phyloP scores from a whole-genome alignment of 2,797 vertebrate genomes.

The Hemitrygon akajei region DNA sequence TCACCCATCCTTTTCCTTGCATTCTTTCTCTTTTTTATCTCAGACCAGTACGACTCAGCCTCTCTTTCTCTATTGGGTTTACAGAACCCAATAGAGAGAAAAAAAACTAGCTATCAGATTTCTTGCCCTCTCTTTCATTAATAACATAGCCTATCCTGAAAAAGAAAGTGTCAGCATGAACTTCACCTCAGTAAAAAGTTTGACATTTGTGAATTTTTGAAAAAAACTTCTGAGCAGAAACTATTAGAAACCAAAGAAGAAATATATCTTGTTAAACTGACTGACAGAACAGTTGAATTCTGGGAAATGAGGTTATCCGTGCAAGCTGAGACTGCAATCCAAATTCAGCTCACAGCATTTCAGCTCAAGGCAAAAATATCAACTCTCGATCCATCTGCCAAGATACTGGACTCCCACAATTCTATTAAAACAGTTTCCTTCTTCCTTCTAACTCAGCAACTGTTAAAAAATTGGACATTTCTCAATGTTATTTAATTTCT shows the following conservation, averaged over 20 bases:
- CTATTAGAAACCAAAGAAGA: neutral
- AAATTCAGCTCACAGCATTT: neutral
- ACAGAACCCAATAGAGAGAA: neutral
- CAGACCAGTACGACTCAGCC: neutral
- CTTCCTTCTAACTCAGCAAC: neutral
- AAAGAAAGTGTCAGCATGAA: neutral
- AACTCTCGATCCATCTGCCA: neutral
- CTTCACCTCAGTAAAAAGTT: neutral
- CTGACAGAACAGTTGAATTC: neutral
- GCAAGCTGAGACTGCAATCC: neutral
- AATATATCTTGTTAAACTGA: neutral
- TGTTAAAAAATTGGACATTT: neutral
- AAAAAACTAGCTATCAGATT: neutral
- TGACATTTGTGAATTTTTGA: neutral
- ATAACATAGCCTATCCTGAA: neutral
- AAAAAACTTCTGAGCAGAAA: neutral
- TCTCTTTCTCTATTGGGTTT: neutral
- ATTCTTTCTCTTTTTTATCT: neutral
- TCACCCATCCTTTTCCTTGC: neutral
- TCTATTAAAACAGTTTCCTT: neutral
- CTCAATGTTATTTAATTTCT: too few species aligned
- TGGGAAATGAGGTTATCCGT: neutral
- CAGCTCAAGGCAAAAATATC: neutral
- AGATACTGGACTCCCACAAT: neutral
- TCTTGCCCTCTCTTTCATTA: neutral